These are phyloP conservation scores for Motacilla tschutschensis DNA, from an alignment of 2,113 vertebrate species.

Conservation along the genomic window DNA sequence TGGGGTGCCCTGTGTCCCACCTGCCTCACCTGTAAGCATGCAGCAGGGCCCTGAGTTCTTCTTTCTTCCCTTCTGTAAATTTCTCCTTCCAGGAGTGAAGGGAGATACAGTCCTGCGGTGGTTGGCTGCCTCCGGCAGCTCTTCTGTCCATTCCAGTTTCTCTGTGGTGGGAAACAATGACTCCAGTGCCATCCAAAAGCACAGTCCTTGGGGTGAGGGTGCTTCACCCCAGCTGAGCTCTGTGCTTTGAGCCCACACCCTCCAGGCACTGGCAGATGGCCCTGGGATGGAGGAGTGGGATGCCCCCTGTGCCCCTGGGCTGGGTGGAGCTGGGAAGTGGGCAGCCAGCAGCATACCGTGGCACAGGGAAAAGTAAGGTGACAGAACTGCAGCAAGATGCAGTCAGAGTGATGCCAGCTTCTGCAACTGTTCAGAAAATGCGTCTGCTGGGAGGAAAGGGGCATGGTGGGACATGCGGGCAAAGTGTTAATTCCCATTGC, in stretches of 20 bases:
- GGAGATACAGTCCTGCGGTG: rapidly evolving
- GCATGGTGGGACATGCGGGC: not conserved
- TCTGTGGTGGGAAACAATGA: not conserved
- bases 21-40: not conserved
- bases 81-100: not conserved
- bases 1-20: not conserved
- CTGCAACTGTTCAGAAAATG: not conserved
- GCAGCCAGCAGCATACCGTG: not conserved
- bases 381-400: not conserved
- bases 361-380: not conserved
- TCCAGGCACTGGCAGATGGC: not conserved
- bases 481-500: not conserved
- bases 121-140: not conserved
- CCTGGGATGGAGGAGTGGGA: rapidly evolving
- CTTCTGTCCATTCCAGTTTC: not conserved
- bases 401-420: not conserved
- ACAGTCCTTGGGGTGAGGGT: not conserved
- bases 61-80: not conserved
- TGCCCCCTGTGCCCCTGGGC: not conserved
- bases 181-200: not conserved
- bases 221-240: not conserved
- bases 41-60: not conserved
- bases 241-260: not conserved
- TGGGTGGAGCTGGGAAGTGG: not conserved
- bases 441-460: not conserved